Conservation (phyloP, 1,140 invertebrate genomes). For the Portunus trituberculatus region DNA sequence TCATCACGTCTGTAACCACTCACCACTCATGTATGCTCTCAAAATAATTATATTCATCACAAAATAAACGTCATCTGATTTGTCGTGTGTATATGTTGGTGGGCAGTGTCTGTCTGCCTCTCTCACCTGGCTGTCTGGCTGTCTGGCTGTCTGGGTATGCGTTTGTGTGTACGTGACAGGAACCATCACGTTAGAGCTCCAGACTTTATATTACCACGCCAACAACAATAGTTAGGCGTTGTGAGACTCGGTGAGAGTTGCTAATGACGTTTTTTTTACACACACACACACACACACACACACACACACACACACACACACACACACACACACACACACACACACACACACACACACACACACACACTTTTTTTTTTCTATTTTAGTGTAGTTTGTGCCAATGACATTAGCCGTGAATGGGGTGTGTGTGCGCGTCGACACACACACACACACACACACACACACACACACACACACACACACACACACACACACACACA, state of each 20-base stretch:
- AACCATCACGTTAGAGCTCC: too few species aligned
- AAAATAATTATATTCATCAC: too few species aligned
- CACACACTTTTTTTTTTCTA: neutral
- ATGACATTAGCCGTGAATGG: neutral
- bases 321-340: constrained; percentile 32
- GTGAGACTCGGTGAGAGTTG: neutral
- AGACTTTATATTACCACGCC: too few species aligned
- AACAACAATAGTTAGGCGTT: too few species aligned
- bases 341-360: constrained; percentile 34
- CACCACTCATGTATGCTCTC: too few species aligned
- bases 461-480: constrained; percentile 35
- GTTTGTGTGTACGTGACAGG: constrained; percentile 8
- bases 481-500: constrained; percentile 25
- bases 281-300: constrained; percentile 52
- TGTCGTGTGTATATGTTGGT: too few species aligned
- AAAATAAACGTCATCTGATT: too few species aligned
- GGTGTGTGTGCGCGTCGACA: neutral
- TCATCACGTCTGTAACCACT: too few species aligned
- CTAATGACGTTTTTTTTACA: constrained; percentile 3
- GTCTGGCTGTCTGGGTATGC: neutral
- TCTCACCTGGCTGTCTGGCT: neutral
- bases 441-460: constrained; percentile 41
- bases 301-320: constrained; percentile 51
- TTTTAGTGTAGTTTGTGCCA: neutral
- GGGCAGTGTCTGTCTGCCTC: neutral